Evolutionary conservation across 2,888 invertebrate genomes (phyloP), one percentile per base, ranked within the genome.

Genomic region (Dryobota labecula): DNA sequence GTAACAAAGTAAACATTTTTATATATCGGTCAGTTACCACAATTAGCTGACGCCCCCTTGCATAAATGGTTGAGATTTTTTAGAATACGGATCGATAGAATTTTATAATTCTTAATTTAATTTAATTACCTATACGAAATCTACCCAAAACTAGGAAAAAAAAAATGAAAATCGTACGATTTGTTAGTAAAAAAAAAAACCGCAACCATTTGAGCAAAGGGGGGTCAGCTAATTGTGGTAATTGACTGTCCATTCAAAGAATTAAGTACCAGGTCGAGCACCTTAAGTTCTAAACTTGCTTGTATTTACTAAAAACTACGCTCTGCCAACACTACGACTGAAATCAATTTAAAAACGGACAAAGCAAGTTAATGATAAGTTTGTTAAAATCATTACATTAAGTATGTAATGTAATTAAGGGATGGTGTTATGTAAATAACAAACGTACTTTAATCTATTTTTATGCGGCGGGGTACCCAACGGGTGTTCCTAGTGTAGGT

Each of bases 361-460:
- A n/a, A 30, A 61, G n/a, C n/a, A 61, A 49, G 47, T 15, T 45
- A 30, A 15, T 47, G 30, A 9, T 15, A 30, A 47, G 27, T 8
- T 43, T 27, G 1, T 45, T 15, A n/a, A 47, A 68, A 68, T 30
- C 24, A 30, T 41, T 20, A 63, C 13, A 30, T 47, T 36, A 38
- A n/a, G 20, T 43, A 43, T 45, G 5, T n/a, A 15, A 43, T 30
- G 4, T 41, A 67, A 45, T 36, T 20, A 24, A 33, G 41, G 27
- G 33, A 60, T 38, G 24, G 11, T 43, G 43, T 43, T 30, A 43
- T 30, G 36, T 73, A 53, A 64, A 54, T 66, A 54, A 24, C 13
- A 36, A 13, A 74, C 27, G 45, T 41, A 45, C 30, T 54, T 38
- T 45, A 20, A 71, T 58, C 72, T 72, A 49, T 64, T 64, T 54